Evolutionary conservation across 92 coral and sea anemone species (phyloP), one percentile per base, ranked within the genome.

Genomic region (Parazoanthus atlanticus): DNA sequence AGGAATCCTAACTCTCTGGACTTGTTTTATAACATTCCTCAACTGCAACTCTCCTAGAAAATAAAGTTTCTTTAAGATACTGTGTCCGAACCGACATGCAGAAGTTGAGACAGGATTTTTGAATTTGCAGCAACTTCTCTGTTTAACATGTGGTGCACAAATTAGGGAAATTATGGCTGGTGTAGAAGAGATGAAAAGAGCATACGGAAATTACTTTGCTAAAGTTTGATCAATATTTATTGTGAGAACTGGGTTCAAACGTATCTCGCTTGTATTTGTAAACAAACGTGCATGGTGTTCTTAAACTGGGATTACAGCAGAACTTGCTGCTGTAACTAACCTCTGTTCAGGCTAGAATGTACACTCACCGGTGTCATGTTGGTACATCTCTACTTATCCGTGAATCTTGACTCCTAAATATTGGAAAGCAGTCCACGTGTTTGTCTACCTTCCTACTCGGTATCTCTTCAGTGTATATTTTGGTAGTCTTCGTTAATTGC

Each of bases 1-100:
- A 94, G 97, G 30, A 97, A 97, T 82, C 99, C 99, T 1, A 91
- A 97, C 54, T 97, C 97, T 16, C 85, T 97, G 40, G 98, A 97
- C 67, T 89, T 97, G 85, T 97, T 93, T 52, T 88, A 86, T 41
- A 84, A 93, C 70, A 81, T 97, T 23, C 89, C 91, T 33, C 95
- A 97, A 88, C 93, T 95, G 46, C 90, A 93, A 36, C 8, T 71
- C 31, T 67, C 61, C 76, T 76, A 67, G 76, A 64, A 74, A 40
- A 46, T 70, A 16, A n/a, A 17, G 29, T 21, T 25, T 31, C 12
- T 76, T 6, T 40, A 43, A 52, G 30, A 58, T 11, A 25, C 29
- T 1, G 26, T 29, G n/a, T 38, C 8, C 67, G 17, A 46, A 52
- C 67, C 12, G 56, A 66, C 30, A 61, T 19, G 8, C 8, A 25